These are phyloP conservation scores for Rhodophaea formosa DNA, from an alignment of 2,888 invertebrate species.

Conservation along the genomic window DNA sequence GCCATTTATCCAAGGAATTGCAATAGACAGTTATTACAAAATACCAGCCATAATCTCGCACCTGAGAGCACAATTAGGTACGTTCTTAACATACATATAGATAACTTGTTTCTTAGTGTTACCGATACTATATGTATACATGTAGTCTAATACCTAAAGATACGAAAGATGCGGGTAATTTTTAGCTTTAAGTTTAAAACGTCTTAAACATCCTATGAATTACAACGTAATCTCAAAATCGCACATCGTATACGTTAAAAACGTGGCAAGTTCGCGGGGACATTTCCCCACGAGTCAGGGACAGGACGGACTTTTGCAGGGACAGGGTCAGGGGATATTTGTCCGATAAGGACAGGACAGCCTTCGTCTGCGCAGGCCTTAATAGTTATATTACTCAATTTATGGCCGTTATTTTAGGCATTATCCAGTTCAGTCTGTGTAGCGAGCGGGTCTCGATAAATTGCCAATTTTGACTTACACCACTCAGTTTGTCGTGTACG, in stretches of 20 bases:
- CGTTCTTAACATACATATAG: neutral
- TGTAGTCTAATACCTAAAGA: neutral
- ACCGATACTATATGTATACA: neutral
- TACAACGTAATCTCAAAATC: too few species aligned
- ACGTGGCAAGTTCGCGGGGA: too few species aligned
- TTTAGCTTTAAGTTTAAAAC: too few species aligned
- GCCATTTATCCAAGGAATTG: constrained; percentile 7
- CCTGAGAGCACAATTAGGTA: neutral
- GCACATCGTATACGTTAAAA: too few species aligned
- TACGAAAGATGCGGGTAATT: too few species aligned
- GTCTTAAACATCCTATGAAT: too few species aligned
- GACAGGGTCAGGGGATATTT: too few species aligned
- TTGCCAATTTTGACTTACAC: neutral
- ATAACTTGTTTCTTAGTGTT: neutral
- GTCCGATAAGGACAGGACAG: too few species aligned
- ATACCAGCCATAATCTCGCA: constrained; percentile 6
- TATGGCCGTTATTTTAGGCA: constrained; percentile 6
- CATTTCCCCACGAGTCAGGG: too few species aligned
- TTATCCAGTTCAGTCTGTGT: neutral
- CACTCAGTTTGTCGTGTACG: neutral
- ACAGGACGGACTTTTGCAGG: too few species aligned
- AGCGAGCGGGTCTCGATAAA: neutral
- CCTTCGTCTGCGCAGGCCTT: too few species aligned
- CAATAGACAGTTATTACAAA: constrained; percentile 10
- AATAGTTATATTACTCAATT: constrained; percentile 11